These are phyloP conservation scores for Orchestia grillus DNA, from an alignment of 1,140 invertebrate species.

Conservation along the genomic window DNA sequence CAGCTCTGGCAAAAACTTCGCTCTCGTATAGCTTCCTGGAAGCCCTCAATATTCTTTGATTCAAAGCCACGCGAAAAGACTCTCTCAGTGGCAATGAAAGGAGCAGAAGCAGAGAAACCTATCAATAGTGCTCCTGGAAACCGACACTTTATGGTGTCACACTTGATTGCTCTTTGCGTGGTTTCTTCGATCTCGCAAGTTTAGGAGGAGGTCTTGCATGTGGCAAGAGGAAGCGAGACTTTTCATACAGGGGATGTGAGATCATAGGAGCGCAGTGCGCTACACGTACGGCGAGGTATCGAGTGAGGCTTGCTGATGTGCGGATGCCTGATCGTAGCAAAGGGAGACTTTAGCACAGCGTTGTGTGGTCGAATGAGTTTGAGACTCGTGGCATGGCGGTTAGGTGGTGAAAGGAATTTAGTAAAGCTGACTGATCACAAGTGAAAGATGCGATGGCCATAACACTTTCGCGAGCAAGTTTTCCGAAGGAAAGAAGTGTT, in stretches of 20 bases:
- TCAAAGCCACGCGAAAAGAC: conserved; percentile 9
- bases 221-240: not conserved
- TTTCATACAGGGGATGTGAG: not conserved
- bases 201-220: not conserved
- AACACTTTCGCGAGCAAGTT: not conserved
- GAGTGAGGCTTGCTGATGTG: not conserved
- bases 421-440: not conserved
- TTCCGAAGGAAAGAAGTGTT: not conserved
- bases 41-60: conserved; percentile 18
- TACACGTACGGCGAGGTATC: not conserved
- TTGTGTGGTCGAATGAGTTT: not conserved
- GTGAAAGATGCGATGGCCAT: not conserved
- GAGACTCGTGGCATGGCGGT: not conserved
- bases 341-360: not conserved
- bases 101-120: conserved; percentile 10
- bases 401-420: not conserved
- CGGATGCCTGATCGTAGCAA: not conserved
- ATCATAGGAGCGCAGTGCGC: not conserved
- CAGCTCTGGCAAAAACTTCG: not conserved
- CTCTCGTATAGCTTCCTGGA: not conserved
- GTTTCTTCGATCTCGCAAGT: conserved; percentile 41
- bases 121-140: conserved; percentile 36
- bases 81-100: not conserved
- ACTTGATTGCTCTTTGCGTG: conserved; percentile 49
- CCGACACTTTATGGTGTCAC: conserved; percentile 36